A percentile compares a stretch with the other conserved stretches of the same genome.
Conservation (phyloP, 2,797 vertebrate genomes). For the Harpagifer antarcticus region DNA sequence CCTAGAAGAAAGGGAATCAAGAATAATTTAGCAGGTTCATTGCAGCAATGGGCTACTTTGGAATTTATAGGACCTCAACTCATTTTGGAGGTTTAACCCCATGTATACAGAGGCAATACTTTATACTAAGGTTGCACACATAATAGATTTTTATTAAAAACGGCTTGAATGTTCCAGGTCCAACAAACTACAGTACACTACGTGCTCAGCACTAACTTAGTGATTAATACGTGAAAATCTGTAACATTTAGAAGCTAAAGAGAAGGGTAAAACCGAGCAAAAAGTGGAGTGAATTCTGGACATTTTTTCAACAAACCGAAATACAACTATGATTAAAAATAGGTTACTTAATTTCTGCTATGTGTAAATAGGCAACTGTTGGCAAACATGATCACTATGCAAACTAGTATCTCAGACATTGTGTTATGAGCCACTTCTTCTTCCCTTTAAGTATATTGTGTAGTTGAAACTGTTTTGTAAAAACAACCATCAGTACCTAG, state of each 20-base stretch:
- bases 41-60: not conserved
- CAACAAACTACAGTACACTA: not conserved
- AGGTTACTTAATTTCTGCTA: not conserved
- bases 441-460: too few relatives aligned
- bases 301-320: not conserved
- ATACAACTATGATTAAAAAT: not conserved
- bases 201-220: not conserved
- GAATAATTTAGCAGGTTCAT: not conserved
- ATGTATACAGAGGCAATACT: too few relatives aligned
- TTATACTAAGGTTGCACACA: not conserved
- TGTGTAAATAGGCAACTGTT: not conserved
- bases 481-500: too few relatives aligned
- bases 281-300: not conserved
- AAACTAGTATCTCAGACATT: not conserved
- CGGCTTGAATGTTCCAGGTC: not conserved
- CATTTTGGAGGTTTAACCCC: not conserved
- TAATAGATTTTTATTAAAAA: not conserved
- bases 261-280: not conserved
- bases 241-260: not conserved
- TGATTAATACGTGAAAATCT: not conserved
- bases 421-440: too few relatives aligned
- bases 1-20: conserved; percentile 70
- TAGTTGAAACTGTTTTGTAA: too few relatives aligned
- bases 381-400: not conserved
- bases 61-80: not conserved